Conservation (phyloP, 2,888 invertebrate genomes). For the Eurytoma adleriae region DNA sequence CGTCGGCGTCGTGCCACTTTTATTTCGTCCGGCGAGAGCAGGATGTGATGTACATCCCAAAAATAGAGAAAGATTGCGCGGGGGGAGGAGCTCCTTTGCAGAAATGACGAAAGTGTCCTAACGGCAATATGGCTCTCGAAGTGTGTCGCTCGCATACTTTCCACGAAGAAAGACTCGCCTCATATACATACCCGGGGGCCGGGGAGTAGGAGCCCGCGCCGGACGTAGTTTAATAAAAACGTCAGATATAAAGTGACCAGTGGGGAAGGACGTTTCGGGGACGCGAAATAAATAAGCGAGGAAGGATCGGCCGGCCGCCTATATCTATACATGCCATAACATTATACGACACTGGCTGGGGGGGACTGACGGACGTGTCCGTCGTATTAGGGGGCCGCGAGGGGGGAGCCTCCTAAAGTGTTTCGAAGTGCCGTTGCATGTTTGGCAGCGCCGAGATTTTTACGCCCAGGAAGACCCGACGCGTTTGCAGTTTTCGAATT, state of each 20-base stretch:
- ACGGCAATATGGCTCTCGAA: slow-evolving; percentile 66
- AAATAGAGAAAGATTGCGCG: not conserved
- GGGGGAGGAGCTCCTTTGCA: slow-evolving; percentile 62
- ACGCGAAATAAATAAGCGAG: slow-evolving; percentile 72
- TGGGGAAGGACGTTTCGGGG: slow-evolving; percentile 69
- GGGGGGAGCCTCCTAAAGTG: slow-evolving; percentile 9
- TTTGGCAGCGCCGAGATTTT: slow-evolving; percentile 20
- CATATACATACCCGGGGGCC: slow-evolving; percentile 13
- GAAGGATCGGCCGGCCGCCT: slow-evolving; percentile 64
- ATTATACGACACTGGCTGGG: slow-evolving; percentile 48
- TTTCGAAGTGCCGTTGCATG: slow-evolving; percentile 48
- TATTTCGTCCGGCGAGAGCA: no score
- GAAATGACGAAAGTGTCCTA: slow-evolving; percentile 71
- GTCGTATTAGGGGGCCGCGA: not conserved
- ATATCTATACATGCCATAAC: slow-evolving; percentile 27
- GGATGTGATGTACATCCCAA: not conserved
- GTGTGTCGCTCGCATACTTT: slow-evolving; percentile 52
- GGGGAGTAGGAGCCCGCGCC: slow-evolving; percentile 61
- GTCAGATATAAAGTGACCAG: slow-evolving; percentile 75
- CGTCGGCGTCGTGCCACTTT: no score
- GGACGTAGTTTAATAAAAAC: slow-evolving; percentile 73
- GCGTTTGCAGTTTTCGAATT: slow-evolving; percentile 26
- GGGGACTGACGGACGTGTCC: slow-evolving; percentile 41
- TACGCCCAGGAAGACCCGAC: not conserved
- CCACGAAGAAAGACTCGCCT: not conserved